Evolutionary conservation across 2,797 vertebrate genomes (phyloP), one percentile per base, ranked within the genome.

Genomic region (Scomberomorus guttatus): DNA sequence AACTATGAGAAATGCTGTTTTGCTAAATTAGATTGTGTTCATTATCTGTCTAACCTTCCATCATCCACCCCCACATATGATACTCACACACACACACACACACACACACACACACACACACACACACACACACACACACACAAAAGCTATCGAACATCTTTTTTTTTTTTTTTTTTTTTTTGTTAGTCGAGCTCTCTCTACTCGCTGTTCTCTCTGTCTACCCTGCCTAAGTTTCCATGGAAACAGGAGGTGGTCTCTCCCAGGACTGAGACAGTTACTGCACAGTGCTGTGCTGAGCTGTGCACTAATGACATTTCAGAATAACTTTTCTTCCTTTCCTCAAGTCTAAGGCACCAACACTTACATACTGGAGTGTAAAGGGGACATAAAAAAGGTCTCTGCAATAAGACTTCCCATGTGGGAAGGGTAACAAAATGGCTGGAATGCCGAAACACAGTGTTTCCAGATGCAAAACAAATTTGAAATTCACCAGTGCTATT

Each of bases 181-280:
- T 80, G 66, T 83, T 76, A 56, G 71, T 79, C 42, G 60, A 85
- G 62, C 77, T 88, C 88, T 62, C 77, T 86, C 84, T 85, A 37
- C 81, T 90, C 55, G 60, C 83, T 82, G 69, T 79, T 89, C 84
- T 81, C 84, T 80, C 87, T 85, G 75, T 90, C 90, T 93, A 83
- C 91, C 89, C 93, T 88, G 90, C 90, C 91, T 84, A 92, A 66
- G 95, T 96, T 95, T 92, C 95, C 94, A 95, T 96, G 94, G 95
- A 93, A 95, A 96, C 95, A 91, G 83, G 92, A 94, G 92, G 88
- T 88, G 90, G 89, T 94, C 90, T 94, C 92, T 91, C 92, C 82
- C 86, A 92, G 90, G 92, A 88, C 87, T 68, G 77, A 94, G 92
- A 90, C 88, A 84, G 91, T 91, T 85, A 72, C 88, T 90, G 87